phyloP scores from a whole-genome alignment of 1,140 invertebrate genomes.

The Dermatophagoides farinae region DNA sequence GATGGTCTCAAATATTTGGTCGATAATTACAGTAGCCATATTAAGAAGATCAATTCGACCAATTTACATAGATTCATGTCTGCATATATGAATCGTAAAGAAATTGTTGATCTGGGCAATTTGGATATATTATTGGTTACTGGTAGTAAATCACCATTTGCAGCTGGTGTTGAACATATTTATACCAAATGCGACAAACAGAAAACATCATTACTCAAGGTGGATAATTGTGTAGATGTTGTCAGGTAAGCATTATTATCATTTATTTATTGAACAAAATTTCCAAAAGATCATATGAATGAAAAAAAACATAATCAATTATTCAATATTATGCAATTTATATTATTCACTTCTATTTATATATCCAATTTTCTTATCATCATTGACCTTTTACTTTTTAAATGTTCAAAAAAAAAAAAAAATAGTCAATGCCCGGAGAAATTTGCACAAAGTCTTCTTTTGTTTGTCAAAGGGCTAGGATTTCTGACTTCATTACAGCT shows the following conservation, averaged over 20 bases:
- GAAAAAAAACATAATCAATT: neutral
- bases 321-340: neutral
- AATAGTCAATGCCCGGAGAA: constrained; percentile 20
- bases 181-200: constrained; percentile 54
- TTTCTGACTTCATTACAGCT: constrained; percentile 21
- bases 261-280: neutral
- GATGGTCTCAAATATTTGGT: neutral
- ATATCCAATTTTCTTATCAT: too few species aligned
- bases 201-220: constrained; percentile 55
- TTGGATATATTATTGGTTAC: constrained; percentile 58
- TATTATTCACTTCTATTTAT: too few species aligned
- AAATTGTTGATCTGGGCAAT: constrained; percentile 30
- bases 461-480: constrained; percentile 20
- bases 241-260: constrained; percentile 39
- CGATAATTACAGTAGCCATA: constrained; percentile 4
- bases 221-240: constrained; percentile 56
- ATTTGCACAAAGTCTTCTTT: constrained; percentile 21
- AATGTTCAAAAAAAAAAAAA: neutral
- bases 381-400: too few species aligned
- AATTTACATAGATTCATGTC: constrained; percentile 63
- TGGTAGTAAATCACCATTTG: constrained; percentile 55
- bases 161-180: constrained; percentile 40
- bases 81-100: constrained; percentile 44
- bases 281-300: too few species aligned
- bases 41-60: constrained; percentile 50